Conservation (phyloP, 23 tunicate species). For the Botrylloides violaceus region DNA sequence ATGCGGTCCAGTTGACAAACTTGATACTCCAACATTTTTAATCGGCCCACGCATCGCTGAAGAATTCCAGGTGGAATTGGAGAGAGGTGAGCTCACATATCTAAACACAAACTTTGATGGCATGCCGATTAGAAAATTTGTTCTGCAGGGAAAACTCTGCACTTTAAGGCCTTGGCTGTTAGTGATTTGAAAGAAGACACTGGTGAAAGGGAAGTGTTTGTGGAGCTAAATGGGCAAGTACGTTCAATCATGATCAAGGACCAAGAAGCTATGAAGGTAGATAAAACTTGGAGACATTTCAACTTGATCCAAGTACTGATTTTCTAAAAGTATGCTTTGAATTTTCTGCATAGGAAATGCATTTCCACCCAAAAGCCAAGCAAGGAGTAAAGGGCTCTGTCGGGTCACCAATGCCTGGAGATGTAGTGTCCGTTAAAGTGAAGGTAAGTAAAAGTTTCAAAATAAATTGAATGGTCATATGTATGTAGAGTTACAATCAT, state of each 20-base stretch:
- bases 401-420: slow-evolving; percentile 99
- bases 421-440: slow-evolving; percentile 77
- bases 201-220: slow-evolving; percentile 93
- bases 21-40: slow-evolving; percentile 89
- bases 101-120: not conserved
- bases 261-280: slow-evolving; percentile 88
- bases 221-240: slow-evolving; percentile 91
- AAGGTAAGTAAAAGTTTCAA: slow-evolving; percentile 33
- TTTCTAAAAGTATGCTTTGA: too few species aligned
- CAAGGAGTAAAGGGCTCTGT: slow-evolving; percentile 86
- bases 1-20: slow-evolving; percentile 85
- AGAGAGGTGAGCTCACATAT: slow-evolving; percentile 64
- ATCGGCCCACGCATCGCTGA: slow-evolving; percentile 97
- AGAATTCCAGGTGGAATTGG: slow-evolving; percentile 79
- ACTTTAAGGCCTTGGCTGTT: slow-evolving; percentile 89
- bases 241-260: slow-evolving; percentile 74
- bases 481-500: too few species aligned
- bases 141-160: slow-evolving; percentile 84
- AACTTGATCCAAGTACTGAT: too few species aligned
- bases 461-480: too few species aligned
- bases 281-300: not conserved
- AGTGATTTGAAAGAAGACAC: slow-evolving; percentile 79
- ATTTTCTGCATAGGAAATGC: slow-evolving; percentile 73
- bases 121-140: not conserved
- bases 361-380: slow-evolving; percentile 92